phyloP scores from a whole-genome alignment of 2,797 vertebrate genomes.

The Oryzias sinensis region DNA sequence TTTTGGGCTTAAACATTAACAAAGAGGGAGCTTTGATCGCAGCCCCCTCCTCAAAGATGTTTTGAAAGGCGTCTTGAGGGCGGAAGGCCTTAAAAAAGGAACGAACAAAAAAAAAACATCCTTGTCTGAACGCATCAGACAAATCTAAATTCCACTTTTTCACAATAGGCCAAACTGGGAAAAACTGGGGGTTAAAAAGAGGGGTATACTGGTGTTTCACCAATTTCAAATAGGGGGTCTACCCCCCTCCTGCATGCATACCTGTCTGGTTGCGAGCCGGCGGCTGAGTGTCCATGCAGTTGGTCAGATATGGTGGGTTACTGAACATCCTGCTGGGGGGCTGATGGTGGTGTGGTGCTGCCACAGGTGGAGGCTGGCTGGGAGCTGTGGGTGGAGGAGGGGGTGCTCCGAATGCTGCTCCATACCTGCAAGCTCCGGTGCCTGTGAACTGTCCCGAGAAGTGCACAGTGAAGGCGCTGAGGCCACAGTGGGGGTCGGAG shows the following conservation, averaged over 20 bases:
- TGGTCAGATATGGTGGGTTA: slow-evolving; percentile 90
- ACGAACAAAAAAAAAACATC: not conserved
- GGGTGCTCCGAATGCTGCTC: slow-evolving; percentile 86
- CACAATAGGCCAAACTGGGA: no score
- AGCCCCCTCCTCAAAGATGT: not conserved
- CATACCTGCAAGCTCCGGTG: slow-evolving; percentile 93
- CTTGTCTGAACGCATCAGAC: not conserved
- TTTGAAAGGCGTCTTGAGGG: not conserved
- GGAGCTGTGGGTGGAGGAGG: slow-evolving; percentile 65
- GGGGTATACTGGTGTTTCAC: no score
- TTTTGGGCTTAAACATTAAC: not conserved
- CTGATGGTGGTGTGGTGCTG: slow-evolving; percentile 89
- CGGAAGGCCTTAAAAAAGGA: not conserved
- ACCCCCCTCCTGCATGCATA: slow-evolving; percentile 13
- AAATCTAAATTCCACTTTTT: no score
- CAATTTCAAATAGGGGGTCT: no score
- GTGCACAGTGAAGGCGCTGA: slow-evolving; percentile 96
- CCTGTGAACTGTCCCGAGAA: slow-evolving; percentile 98
- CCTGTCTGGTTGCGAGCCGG: slow-evolving; percentile 88
- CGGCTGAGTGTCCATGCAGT: slow-evolving; percentile 91
- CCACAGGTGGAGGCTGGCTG: slow-evolving; percentile 82
- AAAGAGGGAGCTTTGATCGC: slow-evolving; percentile 3
- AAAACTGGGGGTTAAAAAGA: no score
- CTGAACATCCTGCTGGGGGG: slow-evolving; percentile 90
- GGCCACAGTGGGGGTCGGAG: slow-evolving; percentile 85